These are phyloP conservation scores for Philotrypesis tridentata DNA, from an alignment of 1,140 invertebrate species.

Conservation along the genomic window DNA sequence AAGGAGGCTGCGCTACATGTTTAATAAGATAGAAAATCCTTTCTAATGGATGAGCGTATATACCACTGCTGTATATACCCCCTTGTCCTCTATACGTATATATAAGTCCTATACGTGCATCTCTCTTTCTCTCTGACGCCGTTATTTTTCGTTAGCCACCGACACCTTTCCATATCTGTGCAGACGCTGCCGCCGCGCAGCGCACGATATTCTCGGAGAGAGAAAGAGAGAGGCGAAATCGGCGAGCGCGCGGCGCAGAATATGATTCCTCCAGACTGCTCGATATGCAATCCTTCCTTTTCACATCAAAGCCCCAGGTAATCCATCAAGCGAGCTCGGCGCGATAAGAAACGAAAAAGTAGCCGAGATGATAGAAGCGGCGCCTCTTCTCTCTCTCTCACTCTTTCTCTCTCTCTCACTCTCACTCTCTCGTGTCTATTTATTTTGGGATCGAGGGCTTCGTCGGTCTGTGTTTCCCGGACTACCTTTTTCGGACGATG, in stretches of 20 bases:
- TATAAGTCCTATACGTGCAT: too few species aligned
- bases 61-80: not conserved
- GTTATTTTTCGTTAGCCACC: too few species aligned
- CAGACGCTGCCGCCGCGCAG: too few species aligned
- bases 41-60: not conserved
- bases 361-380: slow-evolving; percentile 10
- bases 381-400: not conserved
- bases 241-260: too few species aligned
- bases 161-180: not conserved
- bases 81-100: not conserved
- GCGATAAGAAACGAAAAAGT: not conserved
- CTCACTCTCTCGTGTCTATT: slow-evolving; percentile 33
- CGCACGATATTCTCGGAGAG: too few species aligned
- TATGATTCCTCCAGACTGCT: not conserved
- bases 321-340: not conserved
- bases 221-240: not conserved
- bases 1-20: not conserved
- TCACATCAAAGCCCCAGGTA: not conserved
- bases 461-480: not conserved
- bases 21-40: not conserved
- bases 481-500: not conserved
- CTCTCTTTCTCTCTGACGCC: too few species aligned
- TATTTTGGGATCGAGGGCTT: slow-evolving; percentile 40
- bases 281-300: not conserved
- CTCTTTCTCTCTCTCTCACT: not conserved